Percentiles rank a stretch among this genome's conserved stretches.
Evolutionary conservation across 2,797 vertebrate species (phyloP).

Genomic region (Hemitrygon akajei): DNA sequence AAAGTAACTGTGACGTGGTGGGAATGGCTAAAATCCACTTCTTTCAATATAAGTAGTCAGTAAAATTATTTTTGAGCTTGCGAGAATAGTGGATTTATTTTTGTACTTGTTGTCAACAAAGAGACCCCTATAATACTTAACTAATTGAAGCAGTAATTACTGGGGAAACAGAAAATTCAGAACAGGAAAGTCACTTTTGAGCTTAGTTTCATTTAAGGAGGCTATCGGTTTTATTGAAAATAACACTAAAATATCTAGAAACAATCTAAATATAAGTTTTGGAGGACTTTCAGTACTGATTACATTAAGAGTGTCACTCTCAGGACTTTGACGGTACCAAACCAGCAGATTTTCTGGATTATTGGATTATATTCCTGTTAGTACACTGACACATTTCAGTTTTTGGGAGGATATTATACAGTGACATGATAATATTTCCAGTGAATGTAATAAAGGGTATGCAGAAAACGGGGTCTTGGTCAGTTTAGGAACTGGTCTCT

Average conservation of each 20-base stretch:
- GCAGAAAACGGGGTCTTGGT: too few species aligned
- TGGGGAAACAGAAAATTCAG: not conserved
- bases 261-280: not conserved
- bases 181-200: not conserved
- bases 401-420: too few species aligned
- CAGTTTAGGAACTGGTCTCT: too few species aligned
- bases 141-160: not conserved
- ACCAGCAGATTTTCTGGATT: too few species aligned
- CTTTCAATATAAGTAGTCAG: not conserved
- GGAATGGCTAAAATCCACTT: not conserved
- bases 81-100: not conserved
- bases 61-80: not conserved
- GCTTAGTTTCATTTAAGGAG: not conserved
- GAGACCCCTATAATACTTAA: not conserved
- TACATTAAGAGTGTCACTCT: too few species aligned
- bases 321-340: too few species aligned
- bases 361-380: too few species aligned
- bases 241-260: not conserved
- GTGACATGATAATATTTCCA: too few species aligned
- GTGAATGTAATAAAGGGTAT: too few species aligned
- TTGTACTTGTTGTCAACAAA: not conserved
- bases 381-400: too few species aligned
- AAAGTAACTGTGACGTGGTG: not conserved
- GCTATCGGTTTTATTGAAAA: not conserved
- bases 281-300: not conserved